These are phyloP conservation scores for Ptilodon capucinus DNA, from an alignment of 2,888 invertebrate species.

Conservation along the genomic window DNA sequence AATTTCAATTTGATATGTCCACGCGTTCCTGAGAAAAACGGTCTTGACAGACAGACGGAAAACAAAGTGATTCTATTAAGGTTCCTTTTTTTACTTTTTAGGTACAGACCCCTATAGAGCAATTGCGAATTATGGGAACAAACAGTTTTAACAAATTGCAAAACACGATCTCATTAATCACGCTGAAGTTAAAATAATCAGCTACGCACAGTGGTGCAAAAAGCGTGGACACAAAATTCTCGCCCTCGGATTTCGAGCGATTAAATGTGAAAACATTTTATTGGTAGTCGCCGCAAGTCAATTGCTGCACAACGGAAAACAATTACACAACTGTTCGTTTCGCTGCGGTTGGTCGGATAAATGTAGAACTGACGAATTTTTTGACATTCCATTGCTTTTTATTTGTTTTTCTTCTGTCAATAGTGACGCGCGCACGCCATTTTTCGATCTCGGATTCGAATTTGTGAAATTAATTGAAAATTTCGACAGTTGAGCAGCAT, in stretches of 20 bases:
- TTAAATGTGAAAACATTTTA: conserved; percentile 65
- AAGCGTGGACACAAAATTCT: conserved; percentile 32
- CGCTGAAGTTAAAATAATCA: conserved; percentile 39
- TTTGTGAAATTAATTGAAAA: no score
- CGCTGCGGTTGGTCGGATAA: conserved; percentile 55
- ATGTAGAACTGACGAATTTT: conserved; percentile 25
- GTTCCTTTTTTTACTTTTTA: no score
- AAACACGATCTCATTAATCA: conserved; percentile 41
- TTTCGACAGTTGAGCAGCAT: no score
- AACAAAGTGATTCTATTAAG: no score
- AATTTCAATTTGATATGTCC: no score
- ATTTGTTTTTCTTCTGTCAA: background rate
- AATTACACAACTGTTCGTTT: conserved; percentile 66
- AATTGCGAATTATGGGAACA: conserved; percentile 17
- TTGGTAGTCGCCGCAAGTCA: conserved; percentile 68
- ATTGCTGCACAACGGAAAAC: conserved; percentile 73
- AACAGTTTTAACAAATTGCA: conserved; percentile 22
- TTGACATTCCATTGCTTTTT: conserved; percentile 6
- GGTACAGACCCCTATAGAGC: no score
- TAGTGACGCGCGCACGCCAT: background rate
- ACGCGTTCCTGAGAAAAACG: no score
- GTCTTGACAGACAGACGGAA: no score
- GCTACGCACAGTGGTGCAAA: conserved; percentile 19
- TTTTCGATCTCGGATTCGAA: conserved; percentile 45
- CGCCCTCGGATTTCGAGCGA: conserved; percentile 38